These are phyloP conservation scores for Sinonovacula constricta DNA, from an alignment of 1,140 invertebrate genomes.

Conservation along the genomic window DNA sequence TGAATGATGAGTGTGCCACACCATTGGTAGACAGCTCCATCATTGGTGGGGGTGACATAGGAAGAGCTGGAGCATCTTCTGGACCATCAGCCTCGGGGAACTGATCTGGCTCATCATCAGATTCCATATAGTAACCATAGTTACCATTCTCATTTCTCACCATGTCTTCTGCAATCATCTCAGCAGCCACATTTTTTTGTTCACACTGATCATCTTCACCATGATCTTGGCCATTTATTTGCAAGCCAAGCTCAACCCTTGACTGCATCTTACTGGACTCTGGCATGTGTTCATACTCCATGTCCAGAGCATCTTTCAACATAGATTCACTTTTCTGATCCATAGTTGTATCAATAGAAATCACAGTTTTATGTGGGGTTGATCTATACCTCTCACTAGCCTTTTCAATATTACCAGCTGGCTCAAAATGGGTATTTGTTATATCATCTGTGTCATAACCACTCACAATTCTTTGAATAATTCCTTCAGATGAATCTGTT, in stretches of 20 bases:
- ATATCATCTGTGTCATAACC: conserved; percentile 11
- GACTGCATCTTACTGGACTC: conserved; percentile 8
- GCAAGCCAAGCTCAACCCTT: conserved; percentile 10
- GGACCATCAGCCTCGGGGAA: conserved; percentile 32
- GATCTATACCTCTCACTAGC: background rate
- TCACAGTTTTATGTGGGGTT: background rate
- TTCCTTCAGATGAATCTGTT: background rate
- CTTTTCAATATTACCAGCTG: background rate
- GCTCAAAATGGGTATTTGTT: conserved; percentile 18
- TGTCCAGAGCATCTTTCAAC: conserved; percentile 43
- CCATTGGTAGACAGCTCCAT: background rate
- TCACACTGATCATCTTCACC: conserved; percentile 18
- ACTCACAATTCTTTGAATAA: conserved; percentile 16
- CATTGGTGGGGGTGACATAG: conserved; percentile 24
- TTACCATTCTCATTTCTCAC: conserved; percentile 14
- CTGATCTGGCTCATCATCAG: conserved; percentile 43
- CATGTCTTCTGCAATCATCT: conserved; percentile 42
- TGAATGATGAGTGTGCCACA: background rate
- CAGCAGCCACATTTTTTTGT: conserved; percentile 28
- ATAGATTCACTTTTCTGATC: conserved; percentile 46
- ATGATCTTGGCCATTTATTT: background rate
- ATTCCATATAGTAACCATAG: conserved; percentile 39
- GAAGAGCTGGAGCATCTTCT: conserved; percentile 38
- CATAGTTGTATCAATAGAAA: conserved; percentile 21
- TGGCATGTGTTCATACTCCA: conserved; percentile 42